Evolutionary conservation across 2,888 invertebrate genomes (phyloP).

Genomic region (Dinocampus coccinellae): DNA sequence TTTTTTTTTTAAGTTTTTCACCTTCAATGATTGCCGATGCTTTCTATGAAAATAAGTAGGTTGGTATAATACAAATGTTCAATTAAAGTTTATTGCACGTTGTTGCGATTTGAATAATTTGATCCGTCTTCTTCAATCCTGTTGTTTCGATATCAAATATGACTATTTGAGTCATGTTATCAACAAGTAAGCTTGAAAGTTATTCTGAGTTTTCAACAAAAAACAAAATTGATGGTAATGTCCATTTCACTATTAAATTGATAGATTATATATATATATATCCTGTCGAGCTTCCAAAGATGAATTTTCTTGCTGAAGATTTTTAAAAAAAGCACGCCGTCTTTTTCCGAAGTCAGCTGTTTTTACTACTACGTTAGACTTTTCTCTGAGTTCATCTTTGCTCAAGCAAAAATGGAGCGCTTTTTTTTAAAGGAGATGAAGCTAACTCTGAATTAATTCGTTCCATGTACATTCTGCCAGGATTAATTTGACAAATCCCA

Average conservation of each 20-base stretch:
- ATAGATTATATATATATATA: conserved; percentile 11
- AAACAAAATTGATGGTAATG: background rate
- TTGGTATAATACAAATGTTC: background rate
- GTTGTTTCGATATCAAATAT: conserved; percentile 34
- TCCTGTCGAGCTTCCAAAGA: conserved; percentile 12
- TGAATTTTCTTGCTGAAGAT: background rate
- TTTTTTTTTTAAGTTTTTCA: too few relatives aligned
- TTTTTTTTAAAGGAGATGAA: conserved; percentile 15
- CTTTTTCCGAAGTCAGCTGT: conserved; percentile 13
- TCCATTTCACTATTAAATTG: conserved; percentile 11
- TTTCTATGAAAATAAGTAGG: too few relatives aligned
- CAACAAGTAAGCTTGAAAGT: too few relatives aligned
- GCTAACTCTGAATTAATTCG: background rate
- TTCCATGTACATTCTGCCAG: conserved; percentile 3
- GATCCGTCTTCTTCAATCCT: conserved; percentile 18
- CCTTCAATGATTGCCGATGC: too few relatives aligned
- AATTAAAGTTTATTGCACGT: background rate
- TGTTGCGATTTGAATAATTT: conserved; percentile 35
- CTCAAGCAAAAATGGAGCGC: background rate
- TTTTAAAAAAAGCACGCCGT: conserved; percentile 9
- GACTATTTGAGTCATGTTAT: too few relatives aligned
- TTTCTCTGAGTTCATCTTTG: background rate
- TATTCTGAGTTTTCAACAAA: too few relatives aligned
- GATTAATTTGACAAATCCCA: conserved; percentile 29
- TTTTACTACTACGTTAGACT: background rate